These are phyloP conservation scores for Macropus fuliginosus DNA, from an alignment of 2,797 vertebrate species.

Conservation along the genomic window DNA sequence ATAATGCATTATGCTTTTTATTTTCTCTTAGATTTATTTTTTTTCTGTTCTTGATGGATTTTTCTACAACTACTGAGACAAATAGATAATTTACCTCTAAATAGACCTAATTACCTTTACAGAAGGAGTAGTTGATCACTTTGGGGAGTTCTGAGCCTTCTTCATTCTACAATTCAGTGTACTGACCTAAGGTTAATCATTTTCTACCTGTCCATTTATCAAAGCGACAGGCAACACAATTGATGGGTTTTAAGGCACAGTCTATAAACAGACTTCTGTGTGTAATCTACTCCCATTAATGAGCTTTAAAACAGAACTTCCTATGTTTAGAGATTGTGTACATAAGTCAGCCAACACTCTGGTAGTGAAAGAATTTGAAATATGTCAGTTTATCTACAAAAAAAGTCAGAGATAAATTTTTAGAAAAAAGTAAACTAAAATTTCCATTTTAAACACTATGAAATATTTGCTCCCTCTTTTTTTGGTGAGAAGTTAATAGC, in stretches of 20 bases:
- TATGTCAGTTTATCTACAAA: not conserved
- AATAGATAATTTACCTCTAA: slow-evolving; percentile 58
- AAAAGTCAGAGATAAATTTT: not conserved
- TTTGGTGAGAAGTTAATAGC: not conserved
- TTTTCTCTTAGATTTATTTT: slow-evolving; percentile 11
- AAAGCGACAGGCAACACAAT: slow-evolving; percentile 79
- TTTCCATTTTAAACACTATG: slow-evolving; percentile 15
- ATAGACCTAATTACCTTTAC: slow-evolving; percentile 65
- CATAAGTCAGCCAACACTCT: not conserved
- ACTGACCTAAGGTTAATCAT: slow-evolving; percentile 81
- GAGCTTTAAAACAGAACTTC: slow-evolving; percentile 38
- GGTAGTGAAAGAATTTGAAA: not conserved
- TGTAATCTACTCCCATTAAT: slow-evolving; percentile 80
- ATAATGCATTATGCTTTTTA: not conserved
- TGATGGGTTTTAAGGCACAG: slow-evolving; percentile 69
- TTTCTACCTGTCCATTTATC: slow-evolving; percentile 81
- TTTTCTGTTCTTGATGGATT: slow-evolving; percentile 55
- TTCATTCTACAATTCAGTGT: slow-evolving; percentile 75
- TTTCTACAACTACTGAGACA: slow-evolving; percentile 43
- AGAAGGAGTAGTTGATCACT: slow-evolving; percentile 68
- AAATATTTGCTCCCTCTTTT: not conserved
- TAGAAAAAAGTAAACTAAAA: slow-evolving; percentile 14
- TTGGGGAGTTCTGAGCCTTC: slow-evolving; percentile 63
- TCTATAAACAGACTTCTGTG: slow-evolving; percentile 77
- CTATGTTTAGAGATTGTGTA: slow-evolving; percentile 18